A percentile compares a stretch with the other conserved stretches of the same genome.
Conservation (phyloP, 1,140 invertebrate species). For the Augochlora pura region DNA sequence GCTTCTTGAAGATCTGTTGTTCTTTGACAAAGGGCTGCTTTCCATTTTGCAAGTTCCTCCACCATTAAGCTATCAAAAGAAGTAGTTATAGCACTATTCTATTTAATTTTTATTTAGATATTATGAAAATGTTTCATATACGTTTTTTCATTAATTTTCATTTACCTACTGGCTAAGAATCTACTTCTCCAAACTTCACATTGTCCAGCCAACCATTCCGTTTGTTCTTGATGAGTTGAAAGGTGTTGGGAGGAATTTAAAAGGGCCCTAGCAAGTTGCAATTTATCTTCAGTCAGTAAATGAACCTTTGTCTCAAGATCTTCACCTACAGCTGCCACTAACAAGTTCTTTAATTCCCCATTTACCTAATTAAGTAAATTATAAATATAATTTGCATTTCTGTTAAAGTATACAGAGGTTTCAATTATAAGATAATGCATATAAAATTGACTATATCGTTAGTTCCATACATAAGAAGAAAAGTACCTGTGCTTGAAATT, state of each 20-base stretch:
- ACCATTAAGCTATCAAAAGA: slow-evolving; percentile 88
- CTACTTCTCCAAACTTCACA: slow-evolving; percentile 98
- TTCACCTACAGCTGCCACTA: slow-evolving; percentile 96
- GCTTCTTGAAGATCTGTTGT: slow-evolving; percentile 88
- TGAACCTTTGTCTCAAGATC: slow-evolving; percentile 94
- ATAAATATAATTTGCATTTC: slow-evolving; percentile 5
- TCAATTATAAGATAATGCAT: too few relatives aligned
- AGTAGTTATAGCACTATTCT: slow-evolving; percentile 33
- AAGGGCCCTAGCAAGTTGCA: slow-evolving; percentile 91
- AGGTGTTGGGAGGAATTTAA: slow-evolving; percentile 91
- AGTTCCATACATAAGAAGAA: background rate
- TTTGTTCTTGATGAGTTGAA: slow-evolving; percentile 93
- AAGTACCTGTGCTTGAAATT: slow-evolving; percentile 84
- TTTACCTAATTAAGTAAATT: slow-evolving; percentile 85
- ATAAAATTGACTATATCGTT: too few relatives aligned
- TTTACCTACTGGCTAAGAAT: slow-evolving; percentile 93
- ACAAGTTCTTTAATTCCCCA: slow-evolving; percentile 93
- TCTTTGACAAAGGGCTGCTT: slow-evolving; percentile 88
- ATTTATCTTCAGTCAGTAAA: slow-evolving; percentile 93
- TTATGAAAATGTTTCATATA: background rate
- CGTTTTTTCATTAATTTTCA: slow-evolving; percentile 30
- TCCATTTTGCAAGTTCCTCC: slow-evolving; percentile 92
- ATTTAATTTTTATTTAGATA: background rate
- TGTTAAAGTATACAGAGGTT: too few relatives aligned
- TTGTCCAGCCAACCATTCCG: slow-evolving; percentile 94